These are phyloP conservation scores for Cylas formicarius DNA, from an alignment of 1,140 invertebrate genomes.

Conservation along the genomic window DNA sequence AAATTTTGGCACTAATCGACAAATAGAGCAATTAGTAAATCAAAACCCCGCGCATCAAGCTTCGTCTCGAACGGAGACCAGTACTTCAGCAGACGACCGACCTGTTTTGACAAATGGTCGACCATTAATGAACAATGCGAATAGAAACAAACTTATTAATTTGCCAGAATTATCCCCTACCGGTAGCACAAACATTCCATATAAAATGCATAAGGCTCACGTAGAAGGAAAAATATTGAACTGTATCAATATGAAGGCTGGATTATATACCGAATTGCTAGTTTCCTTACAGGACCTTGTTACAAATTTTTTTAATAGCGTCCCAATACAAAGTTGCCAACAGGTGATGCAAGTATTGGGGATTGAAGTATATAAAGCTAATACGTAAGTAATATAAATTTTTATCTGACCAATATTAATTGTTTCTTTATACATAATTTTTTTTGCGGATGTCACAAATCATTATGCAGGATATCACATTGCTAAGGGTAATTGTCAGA, in stretches of 20 bases:
- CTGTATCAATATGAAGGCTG: conserved; percentile 80
- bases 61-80: conserved; percentile 24
- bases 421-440: too few relatives aligned
- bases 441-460: too few relatives aligned
- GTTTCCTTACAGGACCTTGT: conserved; percentile 77
- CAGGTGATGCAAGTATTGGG: conserved; percentile 70
- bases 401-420: conserved; percentile 5
- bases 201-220: conserved; percentile 68
- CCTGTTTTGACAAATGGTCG: conserved; percentile 42
- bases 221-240: conserved; percentile 73
- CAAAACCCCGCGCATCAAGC: conserved; percentile 38
- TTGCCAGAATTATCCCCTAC: conserved; percentile 53
- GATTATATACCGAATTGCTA: conserved; percentile 68
- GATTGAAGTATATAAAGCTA: conserved; percentile 71
- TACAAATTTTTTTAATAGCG: conserved; percentile 68
- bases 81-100: conserved; percentile 21
- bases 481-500: too few relatives aligned
- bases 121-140: conserved; percentile 37
- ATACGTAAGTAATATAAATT: conserved; percentile 56
- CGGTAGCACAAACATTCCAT: conserved; percentile 56
- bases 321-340: conserved; percentile 63
- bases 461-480: too few relatives aligned
- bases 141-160: conserved; percentile 47
- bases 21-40: conserved; percentile 31
- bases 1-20: conserved; percentile 12